Base-by-base conservation (phyloP, 2,888 invertebrate genomes). In the Machimus rusticus region DNA sequence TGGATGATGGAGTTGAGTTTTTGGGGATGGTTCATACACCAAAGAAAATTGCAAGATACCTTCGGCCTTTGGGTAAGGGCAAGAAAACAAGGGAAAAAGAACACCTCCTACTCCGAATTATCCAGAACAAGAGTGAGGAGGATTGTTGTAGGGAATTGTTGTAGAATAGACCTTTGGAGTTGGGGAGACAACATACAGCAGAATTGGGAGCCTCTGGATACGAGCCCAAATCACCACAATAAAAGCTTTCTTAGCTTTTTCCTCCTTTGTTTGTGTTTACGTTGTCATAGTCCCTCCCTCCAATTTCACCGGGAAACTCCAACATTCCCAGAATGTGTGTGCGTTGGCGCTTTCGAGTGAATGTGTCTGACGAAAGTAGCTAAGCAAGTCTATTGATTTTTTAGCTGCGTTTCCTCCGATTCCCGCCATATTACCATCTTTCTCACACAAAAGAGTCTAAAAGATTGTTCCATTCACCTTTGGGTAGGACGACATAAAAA, bases 211-310 rank as follows among this genome's bases (percentile, higher is more conserved):
- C 23, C 78, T 78, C 37, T 46, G 82, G 57, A 66, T 57, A 82
- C 23, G 57, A 82, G 82, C 66, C 66, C 82, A 82, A 82, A 82
- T 82, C 57, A 82, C 82, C 82, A 82, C 82, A 82, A 79, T 66
- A 82, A 82, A 81, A 82, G 82, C 82, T 82, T 66, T 82, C 79
- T 79, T 79, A 79, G 79, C 79, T 79, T 79, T 79, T 79, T 79
- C 16, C 76, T 31, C 82, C 66, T 82, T 66, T 82, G 82, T 51
- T 82, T 82, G 82, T 82, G 51, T 82, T 82, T 66, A 37, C 57
- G 57, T 57, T 82, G 82, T 82, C 57, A 57, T 34, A 57, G 57
- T 51, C 81, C 81, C 81, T 51, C 81, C 81, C 81, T 55, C 81
- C 46, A 39, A 39, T 57, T 82, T 82, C 66, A 39, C 12, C n/a